Evolutionary conservation across 2,888 invertebrate genomes (phyloP), one percentile per base, ranked within the genome.

Genomic region (Dolichopus griseipennis): DNA sequence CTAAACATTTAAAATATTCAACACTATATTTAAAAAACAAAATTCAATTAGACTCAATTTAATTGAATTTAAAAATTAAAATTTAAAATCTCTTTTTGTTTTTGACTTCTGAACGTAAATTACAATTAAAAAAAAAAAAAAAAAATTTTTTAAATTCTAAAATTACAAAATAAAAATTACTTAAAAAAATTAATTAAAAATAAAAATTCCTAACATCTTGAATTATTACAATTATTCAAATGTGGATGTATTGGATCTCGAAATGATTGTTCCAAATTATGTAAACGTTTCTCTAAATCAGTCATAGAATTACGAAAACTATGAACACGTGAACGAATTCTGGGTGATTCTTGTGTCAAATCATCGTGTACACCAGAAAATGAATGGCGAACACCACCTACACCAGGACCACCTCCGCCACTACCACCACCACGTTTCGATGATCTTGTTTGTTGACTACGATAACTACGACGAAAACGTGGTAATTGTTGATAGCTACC

Each of bases 281-380:
- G 79, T 52, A 81, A 72, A 9, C 81, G 76, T 68, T 81, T 78
- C 71, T 81, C 81, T 68, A 81, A 74, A 71, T 81, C 82, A 67
- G 78, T 80, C 78, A 81, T 80, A 6, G 81, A 81, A 73, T 80
- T 81, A 67, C 81, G 77, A 69, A 79, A 73, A 27, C 75, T 77
- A 68, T 80, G 79, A 18, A 79, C 78, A 6, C 80, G 75, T 34
- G 79, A 70, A 10, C 79, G 76, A 27, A 80, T 75, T 66, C 78
- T 77, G 12, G 81, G 80, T 41, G 79, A 80, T 66, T 74, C 75
- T 69, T 79, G 81, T 75, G 78, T 78, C 22, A 81, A 74, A 69
- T 81, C 81, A 68, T 81, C 81, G 68, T 80, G 80, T 20, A 81
- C 78, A 34, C 81, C 81, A 8, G 81, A 81, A 73, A 81, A 81